Percentiles rank a stretch among this genome's conserved stretches.
phyloP scores from a whole-genome alignment of 1,140 invertebrate species.

The Triops cancriformis region DNA sequence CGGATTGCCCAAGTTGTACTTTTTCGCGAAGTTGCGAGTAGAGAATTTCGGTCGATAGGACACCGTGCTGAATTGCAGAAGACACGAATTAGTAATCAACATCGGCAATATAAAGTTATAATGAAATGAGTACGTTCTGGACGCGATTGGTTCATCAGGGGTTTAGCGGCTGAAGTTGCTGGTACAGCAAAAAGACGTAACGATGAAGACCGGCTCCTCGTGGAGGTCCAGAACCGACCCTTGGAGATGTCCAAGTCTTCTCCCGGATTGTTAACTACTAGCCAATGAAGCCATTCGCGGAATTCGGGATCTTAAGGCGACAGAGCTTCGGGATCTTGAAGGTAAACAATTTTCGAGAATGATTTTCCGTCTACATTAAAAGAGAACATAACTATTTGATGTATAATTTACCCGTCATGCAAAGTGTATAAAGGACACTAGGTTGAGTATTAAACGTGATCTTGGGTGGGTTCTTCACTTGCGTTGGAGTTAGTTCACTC shows the following conservation, averaged over 20 bases:
- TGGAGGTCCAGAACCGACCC: conserved; percentile 49
- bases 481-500: conserved; percentile 53
- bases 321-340: conserved; percentile 49
- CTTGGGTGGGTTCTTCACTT: conserved; percentile 47
- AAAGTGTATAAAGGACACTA: conserved; percentile 56
- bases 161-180: conserved; percentile 61
- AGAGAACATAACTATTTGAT: not conserved
- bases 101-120: not conserved
- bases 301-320: conserved; percentile 43
- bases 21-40: conserved; percentile 67
- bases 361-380: not conserved
- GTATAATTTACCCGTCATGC: conserved; percentile 45
- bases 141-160: conserved; percentile 58
- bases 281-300: conserved; percentile 49
- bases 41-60: conserved; percentile 68
- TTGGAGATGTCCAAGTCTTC: conserved; percentile 38
- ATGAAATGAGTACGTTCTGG: conserved; percentile 42
- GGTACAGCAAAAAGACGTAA: conserved; percentile 79
- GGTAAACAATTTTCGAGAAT: not conserved
- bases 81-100: not conserved
- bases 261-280: conserved; percentile 51
- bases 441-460: conserved; percentile 36
- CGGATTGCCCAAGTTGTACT: conserved; percentile 70
- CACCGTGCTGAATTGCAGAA: conserved; percentile 42
- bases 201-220: conserved; percentile 62